phyloP scores from a whole-genome alignment of 1,140 invertebrate genomes.

The Drosophila repleta region DNA sequence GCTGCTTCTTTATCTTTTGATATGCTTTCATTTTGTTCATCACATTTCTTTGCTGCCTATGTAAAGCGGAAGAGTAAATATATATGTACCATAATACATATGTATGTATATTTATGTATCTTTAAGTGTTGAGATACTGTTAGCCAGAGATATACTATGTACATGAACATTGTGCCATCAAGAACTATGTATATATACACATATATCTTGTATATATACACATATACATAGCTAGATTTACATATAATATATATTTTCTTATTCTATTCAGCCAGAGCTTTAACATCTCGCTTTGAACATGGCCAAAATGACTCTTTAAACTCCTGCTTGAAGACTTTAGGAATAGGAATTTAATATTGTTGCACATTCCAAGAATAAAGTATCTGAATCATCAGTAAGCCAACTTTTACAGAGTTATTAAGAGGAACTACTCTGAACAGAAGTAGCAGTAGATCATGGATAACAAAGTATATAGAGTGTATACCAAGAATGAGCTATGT shows the following conservation, averaged over 20 bases:
- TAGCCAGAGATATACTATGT: not conserved
- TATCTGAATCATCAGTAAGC: too few species aligned
- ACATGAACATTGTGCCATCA: constrained; percentile 8
- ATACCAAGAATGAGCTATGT: too few species aligned
- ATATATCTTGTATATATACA: not conserved
- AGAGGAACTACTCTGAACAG: too few species aligned
- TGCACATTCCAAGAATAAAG: too few species aligned
- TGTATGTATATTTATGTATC: constrained; percentile 5
- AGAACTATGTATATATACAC: too few species aligned
- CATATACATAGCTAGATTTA: not conserved
- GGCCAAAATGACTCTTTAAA: not conserved
- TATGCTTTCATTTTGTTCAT: constrained; percentile 29
- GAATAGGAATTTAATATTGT: too few species aligned
- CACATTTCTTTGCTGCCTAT: constrained; percentile 12
- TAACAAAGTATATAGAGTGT: too few species aligned
- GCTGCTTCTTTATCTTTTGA: constrained; percentile 29
- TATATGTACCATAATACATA: not conserved
- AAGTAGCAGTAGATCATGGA: too few species aligned
- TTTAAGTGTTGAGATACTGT: not conserved
- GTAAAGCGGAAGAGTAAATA: constrained; percentile 14
- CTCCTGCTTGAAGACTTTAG: not conserved
- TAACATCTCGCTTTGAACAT: too few species aligned
- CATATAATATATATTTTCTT: not conserved
- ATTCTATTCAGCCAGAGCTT: too few species aligned
- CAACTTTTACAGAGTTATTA: too few species aligned